Evolutionary conservation across 2,888 invertebrate genomes (phyloP).

Genomic region (Beris chalybata): DNA sequence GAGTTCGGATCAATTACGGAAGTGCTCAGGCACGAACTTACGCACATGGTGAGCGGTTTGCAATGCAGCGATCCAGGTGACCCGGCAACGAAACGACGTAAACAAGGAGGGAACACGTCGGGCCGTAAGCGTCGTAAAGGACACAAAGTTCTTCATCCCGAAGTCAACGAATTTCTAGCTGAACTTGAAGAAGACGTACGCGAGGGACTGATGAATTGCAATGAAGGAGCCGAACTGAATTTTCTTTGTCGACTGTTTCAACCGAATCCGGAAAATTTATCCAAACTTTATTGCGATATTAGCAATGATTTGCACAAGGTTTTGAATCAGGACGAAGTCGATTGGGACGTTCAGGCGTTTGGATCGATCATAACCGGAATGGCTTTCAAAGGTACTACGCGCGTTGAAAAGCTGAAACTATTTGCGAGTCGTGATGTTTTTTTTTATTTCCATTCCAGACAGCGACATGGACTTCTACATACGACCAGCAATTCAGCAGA

Average conservation of each 20-base stretch:
- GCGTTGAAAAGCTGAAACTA: background rate
- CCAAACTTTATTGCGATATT: background rate
- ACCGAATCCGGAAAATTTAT: slow-evolving; percentile 20
- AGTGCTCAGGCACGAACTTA: slow-evolving; percentile 11
- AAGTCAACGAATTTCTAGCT: slow-evolving; percentile 1
- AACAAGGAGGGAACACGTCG: slow-evolving; percentile 11
- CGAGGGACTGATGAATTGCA: slow-evolving; percentile 43
- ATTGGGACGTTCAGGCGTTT: slow-evolving; percentile 60
- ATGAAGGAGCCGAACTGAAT: slow-evolving; percentile 41
- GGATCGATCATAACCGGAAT: slow-evolving; percentile 76
- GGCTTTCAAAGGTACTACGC: slow-evolving; percentile 59
- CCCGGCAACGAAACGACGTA: background rate
- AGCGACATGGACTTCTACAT: slow-evolving; percentile 41
- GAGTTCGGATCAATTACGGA: slow-evolving; percentile 5
- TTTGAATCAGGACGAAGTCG: background rate
- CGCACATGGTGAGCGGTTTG: slow-evolving; percentile 10
- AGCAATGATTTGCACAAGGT: background rate
- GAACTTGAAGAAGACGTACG: slow-evolving; percentile 22
- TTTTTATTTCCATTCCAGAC: slow-evolving; percentile 34
- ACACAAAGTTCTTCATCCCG: background rate
- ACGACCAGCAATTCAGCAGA: slow-evolving; percentile 37
- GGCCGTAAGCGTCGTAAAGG: slow-evolving; percentile 1
- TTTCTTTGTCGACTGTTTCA: slow-evolving; percentile 43
- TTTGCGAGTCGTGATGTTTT: background rate
- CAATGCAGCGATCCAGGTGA: background rate